phyloP scores from a whole-genome alignment of 2,113 vertebrate genomes.

The Melanerpes aurifrons region DNA sequence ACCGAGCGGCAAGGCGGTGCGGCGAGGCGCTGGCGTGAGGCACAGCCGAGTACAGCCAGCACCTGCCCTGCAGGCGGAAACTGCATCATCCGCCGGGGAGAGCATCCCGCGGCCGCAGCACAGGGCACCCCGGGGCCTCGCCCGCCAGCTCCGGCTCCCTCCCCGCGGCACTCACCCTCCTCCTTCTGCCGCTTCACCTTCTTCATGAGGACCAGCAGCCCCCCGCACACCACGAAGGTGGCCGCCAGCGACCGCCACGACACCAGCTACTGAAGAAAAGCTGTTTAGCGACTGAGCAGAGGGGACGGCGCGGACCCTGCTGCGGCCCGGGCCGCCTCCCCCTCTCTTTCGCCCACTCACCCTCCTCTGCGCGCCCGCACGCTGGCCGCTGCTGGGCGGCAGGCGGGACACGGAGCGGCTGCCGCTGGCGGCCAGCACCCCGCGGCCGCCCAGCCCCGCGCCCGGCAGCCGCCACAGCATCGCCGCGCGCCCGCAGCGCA shows the following conservation, averaged over 20 bases:
- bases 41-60: rapidly evolving
- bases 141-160: too few species aligned
- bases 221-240: slow-evolving; percentile 87
- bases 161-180: slow-evolving; percentile 77
- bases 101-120: rapidly evolving
- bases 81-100: too few species aligned
- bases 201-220: slow-evolving; percentile 88
- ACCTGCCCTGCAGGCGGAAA: too few species aligned
- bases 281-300: background rate
- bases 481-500: rapidly evolving
- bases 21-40: rapidly evolving
- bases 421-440: too few species aligned
- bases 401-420: background rate
- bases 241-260: slow-evolving; percentile 92
- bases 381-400: background rate
- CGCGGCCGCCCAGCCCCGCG: background rate
- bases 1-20: rapidly evolving
- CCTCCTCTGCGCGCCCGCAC: background rate
- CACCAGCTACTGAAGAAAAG: slow-evolving; percentile 82
- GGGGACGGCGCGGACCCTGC: background rate
- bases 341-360: background rate
- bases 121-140: background rate
- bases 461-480: background rate
- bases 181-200: slow-evolving; percentile 87
- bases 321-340: background rate